Evolutionary conservation across 2,113 vertebrate species (phyloP), one percentile per base, ranked within the genome.

Genomic region (Aythya baeri): DNA sequence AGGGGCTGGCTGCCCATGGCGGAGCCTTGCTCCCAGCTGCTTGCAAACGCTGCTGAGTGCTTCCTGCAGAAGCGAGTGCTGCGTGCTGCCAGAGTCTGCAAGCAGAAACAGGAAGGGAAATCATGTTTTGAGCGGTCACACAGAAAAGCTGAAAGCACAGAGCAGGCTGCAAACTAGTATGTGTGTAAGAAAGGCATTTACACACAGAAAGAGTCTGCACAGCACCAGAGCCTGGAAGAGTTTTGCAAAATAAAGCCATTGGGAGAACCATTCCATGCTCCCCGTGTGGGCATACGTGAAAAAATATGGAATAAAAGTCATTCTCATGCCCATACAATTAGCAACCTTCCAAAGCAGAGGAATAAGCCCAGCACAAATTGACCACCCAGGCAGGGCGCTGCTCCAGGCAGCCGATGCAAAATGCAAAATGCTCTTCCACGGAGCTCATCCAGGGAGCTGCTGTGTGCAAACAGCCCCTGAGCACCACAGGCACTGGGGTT

Each of bases 251-350:
- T 14, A 46, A 27, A 58, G 63, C 32, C 0, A 0, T 8, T 21
- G 29, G 8, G 12, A 83, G 41, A 89, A n/a, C 29, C 32, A 27
- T 4, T 57, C 32, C 46, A 62, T 43, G 54, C 11, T 32, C 18
- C 34, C 22, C 34, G 3, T 4, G 21, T 4, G 2, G 32, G n/a
- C 21, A 38, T 3, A 62, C 0, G 0, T n/a, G 38, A 72, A 44
- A 50, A 71, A 25, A 9, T 13, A 41, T 2, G 8, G 65, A 65
- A n/a, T 25, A 50, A 29, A 68, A 38, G 26, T 14, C 27, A 38
- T 18, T 32, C 63, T 68, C 38, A 36, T 49, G 74, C 31, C 41
- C 54, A 5, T 3, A 12, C 25, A 74, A 11, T n/a, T 9, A 44
- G 25, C 55, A 44, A 11, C 52, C 70, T 85, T 59, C 38, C 74